Conservation (phyloP, 2,113 vertebrate genomes). For the Alaudala cheleensis region DNA sequence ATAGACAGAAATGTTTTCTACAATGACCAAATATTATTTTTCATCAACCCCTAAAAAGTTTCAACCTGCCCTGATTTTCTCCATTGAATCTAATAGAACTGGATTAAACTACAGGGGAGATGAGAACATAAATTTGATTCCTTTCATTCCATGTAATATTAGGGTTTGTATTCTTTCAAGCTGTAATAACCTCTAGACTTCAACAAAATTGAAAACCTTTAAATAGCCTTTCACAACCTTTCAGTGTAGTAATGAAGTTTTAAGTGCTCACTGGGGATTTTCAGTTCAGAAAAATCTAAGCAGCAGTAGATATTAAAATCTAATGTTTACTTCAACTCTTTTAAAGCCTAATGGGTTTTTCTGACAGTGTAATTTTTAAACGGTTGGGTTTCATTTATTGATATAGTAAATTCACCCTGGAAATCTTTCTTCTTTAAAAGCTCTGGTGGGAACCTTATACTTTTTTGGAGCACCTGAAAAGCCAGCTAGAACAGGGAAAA, state of each 20-base stretch:
- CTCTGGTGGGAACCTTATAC: conserved; percentile 73
- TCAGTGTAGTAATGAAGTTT: conserved; percentile 81
- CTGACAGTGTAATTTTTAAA: conserved; percentile 83
- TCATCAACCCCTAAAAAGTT: conserved; percentile 72
- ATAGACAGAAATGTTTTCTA: conserved; percentile 63
- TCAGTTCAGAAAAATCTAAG: conserved; percentile 80
- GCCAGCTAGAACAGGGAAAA: conserved; percentile 59
- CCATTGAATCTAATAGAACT: conserved; percentile 75
- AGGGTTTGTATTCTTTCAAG: conserved; percentile 79
- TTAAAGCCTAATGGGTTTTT: conserved; percentile 79
- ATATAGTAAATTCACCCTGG: conserved; percentile 68
- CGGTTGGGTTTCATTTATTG: conserved; percentile 81
- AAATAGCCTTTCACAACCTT: conserved; percentile 85
- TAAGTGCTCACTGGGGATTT: conserved; percentile 82
- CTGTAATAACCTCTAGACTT: conserved; percentile 84
- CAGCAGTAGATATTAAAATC: conserved; percentile 83
- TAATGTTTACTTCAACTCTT: conserved; percentile 82
- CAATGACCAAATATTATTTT: conserved; percentile 71
- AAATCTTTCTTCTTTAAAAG: conserved; percentile 78
- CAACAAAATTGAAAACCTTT: conserved; percentile 84
- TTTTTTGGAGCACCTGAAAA: conserved; percentile 71
- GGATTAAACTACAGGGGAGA: conserved; percentile 79
- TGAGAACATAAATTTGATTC: conserved; percentile 82
- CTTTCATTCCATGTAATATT: conserved; percentile 82
- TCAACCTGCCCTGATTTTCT: conserved; percentile 73